Conservation (phyloP, 2,113 vertebrate species). For the Bostrychus sinensis region DNA sequence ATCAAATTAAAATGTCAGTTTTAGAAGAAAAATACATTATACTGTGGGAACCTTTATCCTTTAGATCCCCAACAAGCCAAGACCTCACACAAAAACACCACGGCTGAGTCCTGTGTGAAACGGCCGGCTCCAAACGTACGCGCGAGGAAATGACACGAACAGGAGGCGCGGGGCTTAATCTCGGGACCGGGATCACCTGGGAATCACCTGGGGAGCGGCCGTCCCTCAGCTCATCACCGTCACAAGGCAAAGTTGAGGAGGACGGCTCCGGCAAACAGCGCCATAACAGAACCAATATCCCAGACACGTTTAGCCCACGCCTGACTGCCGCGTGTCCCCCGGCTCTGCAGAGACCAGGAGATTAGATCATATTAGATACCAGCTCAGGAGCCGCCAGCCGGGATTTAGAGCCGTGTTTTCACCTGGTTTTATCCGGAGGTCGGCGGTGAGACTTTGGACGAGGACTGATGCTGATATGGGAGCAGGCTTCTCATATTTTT, state of each 20-base stretch:
- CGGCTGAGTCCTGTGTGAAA: too few relatives aligned
- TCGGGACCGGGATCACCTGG: background rate
- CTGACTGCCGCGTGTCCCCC: background rate
- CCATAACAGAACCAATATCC: background rate
- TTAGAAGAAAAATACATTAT: too few relatives aligned
- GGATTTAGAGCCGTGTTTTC: background rate
- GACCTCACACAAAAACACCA: too few relatives aligned
- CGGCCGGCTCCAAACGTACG: too few relatives aligned
- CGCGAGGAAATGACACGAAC: too few relatives aligned
- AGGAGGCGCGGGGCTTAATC: background rate
- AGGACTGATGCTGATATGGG: background rate
- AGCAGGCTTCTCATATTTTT: background rate
- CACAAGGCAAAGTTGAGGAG: background rate
- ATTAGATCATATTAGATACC: background rate
- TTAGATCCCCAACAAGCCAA: too few relatives aligned
- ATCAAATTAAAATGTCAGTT: too few relatives aligned
- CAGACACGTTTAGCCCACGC: background rate
- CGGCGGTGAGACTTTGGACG: background rate
- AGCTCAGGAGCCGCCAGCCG: background rate
- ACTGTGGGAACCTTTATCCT: too few relatives aligned
- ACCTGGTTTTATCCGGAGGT: background rate
- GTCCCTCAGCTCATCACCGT: constrained; percentile 6
- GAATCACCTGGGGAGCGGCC: background rate
- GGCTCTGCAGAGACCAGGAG: background rate
- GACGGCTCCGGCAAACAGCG: background rate